Evolutionary conservation across 2,797 vertebrate genomes (phyloP).

Genomic region (Chiloscyllium punctatum): DNA sequence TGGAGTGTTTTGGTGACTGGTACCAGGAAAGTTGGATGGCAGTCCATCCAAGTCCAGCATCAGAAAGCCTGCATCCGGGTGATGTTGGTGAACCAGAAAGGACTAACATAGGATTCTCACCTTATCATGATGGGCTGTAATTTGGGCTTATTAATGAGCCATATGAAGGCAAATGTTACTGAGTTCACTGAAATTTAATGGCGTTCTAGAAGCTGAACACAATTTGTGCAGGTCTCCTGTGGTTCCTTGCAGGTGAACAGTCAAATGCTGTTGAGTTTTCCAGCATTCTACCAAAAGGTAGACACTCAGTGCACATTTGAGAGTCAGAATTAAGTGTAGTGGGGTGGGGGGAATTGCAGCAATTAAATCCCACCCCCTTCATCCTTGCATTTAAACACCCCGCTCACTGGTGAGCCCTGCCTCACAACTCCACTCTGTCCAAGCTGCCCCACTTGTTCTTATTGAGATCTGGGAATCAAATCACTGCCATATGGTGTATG

Average conservation of each 20-base stretch:
- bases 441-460: no score
- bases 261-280: not conserved
- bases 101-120: not conserved
- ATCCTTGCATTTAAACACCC: not conserved
- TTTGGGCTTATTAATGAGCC: not conserved
- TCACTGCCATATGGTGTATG: no score
- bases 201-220: not conserved
- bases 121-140: not conserved
- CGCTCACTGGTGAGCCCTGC: not conserved
- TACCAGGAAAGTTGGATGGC: not conserved
- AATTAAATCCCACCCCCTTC: not conserved
- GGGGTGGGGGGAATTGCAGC: no score
- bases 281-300: not conserved
- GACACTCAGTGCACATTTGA: not conserved
- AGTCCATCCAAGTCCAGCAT: not conserved
- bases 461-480: no score
- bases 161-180: not conserved
- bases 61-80: not conserved
- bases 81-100: not conserved
- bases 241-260: not conserved
- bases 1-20: no score
- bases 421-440: no score
- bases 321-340: not conserved
- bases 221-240: not conserved
- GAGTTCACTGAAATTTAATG: not conserved